Evolutionary conservation across 64 coral and sea anemone species (phyloP), one percentile per base, ranked within the genome.

Genomic region (Porites lutea): DNA sequence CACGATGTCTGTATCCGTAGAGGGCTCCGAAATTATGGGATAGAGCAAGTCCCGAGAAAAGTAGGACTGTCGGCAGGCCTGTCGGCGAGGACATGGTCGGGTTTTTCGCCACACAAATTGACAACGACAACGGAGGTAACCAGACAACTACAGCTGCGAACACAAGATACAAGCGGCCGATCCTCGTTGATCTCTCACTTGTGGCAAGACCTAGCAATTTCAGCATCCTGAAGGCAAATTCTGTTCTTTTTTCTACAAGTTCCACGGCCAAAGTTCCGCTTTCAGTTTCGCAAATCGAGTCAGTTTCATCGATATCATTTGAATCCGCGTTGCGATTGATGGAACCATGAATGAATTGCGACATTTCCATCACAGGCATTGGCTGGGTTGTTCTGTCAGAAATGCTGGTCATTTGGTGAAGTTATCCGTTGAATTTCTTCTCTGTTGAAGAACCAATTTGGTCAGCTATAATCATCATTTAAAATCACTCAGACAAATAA

Each of bases 61-160:
- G 76, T 20, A 90, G 43, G 7, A 90, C 45, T 69, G 88, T 80
- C 47, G 88, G 88, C 51, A 90, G 15, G 15, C 88, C 88, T 61
- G 74, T 90, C 13, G 88, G 75, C 13, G 88, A 90, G 22, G 76
- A 74, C 88, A 90, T 90, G n/a, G 65, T 69, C 3, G 73, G 88
- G 23, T 90, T 52, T 69, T 88, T 88, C 46, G 14, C 21, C 16
- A 88, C 37, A 43, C 86, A 88, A 61, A 88, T 55, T 0, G 71
- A 13, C 55, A 77, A 70, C 75, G 13, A 76, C 21, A n/a, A 59
- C 23, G 86, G 71, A 13, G 86, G 86, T 13, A 88, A 27, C 86
- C 86, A 77, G 11, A 22, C 47, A 14, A 76, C 60, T 6, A 76
- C 37, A 10, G 43, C 21, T 48, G 77, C 23, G 8, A 88, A 11